phyloP scores from a whole-genome alignment of 2,888 invertebrate species.

The Adelognathus sp. region DNA sequence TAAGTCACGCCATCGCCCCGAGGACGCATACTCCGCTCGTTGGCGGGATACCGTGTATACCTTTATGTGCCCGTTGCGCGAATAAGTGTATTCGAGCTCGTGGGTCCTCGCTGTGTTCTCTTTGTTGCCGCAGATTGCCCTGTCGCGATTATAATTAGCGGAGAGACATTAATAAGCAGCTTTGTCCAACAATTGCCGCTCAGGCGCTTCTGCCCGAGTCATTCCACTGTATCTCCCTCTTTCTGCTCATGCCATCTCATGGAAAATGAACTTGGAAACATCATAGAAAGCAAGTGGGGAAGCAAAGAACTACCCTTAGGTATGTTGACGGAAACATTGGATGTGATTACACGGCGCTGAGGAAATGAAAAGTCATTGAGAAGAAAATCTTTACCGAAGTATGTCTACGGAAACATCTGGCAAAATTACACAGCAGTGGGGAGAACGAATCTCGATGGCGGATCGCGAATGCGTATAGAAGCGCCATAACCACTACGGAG shows the following conservation, averaged over 20 bases:
- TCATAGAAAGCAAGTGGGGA: background rate
- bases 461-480: constrained; percentile 26
- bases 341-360: background rate
- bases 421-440: constrained; percentile 10
- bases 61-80: constrained; percentile 12
- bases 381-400: background rate
- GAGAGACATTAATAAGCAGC: constrained; percentile 59
- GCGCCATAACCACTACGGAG: background rate
- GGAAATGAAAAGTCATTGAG: background rate
- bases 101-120: constrained; percentile 48
- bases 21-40: constrained; percentile 48
- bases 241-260: background rate
- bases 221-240: background rate
- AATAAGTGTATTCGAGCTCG: constrained; percentile 49
- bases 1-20: constrained; percentile 72
- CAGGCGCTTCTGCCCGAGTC: background rate
- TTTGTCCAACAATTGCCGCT: constrained; percentile 28
- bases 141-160: constrained; percentile 74
- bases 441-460: constrained; percentile 31
- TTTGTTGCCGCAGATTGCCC: constrained; percentile 71
- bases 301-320: background rate
- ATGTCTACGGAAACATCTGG: background rate
- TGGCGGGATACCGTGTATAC: constrained; percentile 5
- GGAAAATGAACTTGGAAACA: background rate
- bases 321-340: background rate